Conservation (phyloP, 2,888 invertebrate species). For the Nowickia ferox region DNA sequence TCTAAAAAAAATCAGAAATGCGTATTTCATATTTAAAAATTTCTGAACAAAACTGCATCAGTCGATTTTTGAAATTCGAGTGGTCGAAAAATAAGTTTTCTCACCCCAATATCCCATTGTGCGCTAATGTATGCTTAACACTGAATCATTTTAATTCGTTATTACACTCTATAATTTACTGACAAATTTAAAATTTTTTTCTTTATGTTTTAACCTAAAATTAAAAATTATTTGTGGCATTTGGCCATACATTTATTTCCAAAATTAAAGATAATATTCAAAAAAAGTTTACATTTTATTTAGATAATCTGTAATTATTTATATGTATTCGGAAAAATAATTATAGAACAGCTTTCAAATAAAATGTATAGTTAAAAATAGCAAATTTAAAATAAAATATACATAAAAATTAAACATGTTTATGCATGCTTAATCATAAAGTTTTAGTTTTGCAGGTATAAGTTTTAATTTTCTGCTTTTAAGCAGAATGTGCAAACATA, state of each 20-base stretch:
- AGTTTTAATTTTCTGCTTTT: background rate
- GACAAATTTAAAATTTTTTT: no score
- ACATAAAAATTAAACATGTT: background rate
- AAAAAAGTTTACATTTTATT: background rate
- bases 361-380: slow-evolving; percentile 11
- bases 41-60: no score
- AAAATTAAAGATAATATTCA: background rate
- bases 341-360: slow-evolving; percentile 3
- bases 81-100: background rate
- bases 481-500: background rate
- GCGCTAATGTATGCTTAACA: background rate
- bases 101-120: background rate
- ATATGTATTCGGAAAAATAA: background rate
- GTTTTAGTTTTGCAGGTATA: background rate
- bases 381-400: background rate
- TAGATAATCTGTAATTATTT: slow-evolving; percentile 29
- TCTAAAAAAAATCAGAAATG: no score
- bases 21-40: no score
- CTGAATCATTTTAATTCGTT: background rate
- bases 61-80: no score
- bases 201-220: background rate
- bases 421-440: background rate
- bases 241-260: background rate
- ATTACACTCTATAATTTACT: background rate
- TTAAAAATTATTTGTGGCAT: slow-evolving; percentile 15